Evolutionary conservation across 2,888 invertebrate species (phyloP), one percentile per base, ranked within the genome.

Genomic region (Lottia gigantea): DNA sequence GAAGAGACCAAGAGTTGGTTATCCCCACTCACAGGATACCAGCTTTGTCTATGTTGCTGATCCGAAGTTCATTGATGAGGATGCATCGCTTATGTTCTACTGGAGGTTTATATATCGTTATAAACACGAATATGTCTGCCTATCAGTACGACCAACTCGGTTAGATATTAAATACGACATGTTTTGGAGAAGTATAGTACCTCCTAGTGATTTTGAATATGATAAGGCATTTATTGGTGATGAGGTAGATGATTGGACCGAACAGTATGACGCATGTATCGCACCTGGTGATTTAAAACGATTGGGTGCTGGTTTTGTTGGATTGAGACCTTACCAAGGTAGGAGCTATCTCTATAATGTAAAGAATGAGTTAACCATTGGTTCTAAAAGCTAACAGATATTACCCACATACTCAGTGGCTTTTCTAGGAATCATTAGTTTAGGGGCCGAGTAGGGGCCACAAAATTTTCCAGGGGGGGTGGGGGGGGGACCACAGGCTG

Each of bases 101-200:
- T 68, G 68, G 31, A n/a, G 40, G 12, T 71, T 71, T 61, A 15
- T 31, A 8, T 71, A 71, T 40, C 40, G 71, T 7, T 26, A 64
- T 19, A 19, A n/a, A 15, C 19, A 12, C 12, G 71, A 67, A 15
- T 64, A 62, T 16, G 15, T 62, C 31, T 71, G 71, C 14, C 19
- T 71, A 3, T 31, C 46, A 25, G 15, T 64, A 31, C 23, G 16
- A 6, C 65, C 65, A 7, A 23, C 31, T 7, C 16, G 26, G 0
- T 1, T 4, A n/a, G 19, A 16, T 4, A 46, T 68, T 12, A 63
- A 55, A 14, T 71, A 71, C 40, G 71, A 71, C 23, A 16, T 40
- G 26, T 71, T 46, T 46, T 61, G 67, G 31, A 55, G 65, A n/a
- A 40, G 64, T 23, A 15, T 61, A n/a, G n/a, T 46, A 14, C 61